Evolutionary conservation across 2,888 invertebrate species (phyloP).

Genomic region (Pandemis corylana): DNA sequence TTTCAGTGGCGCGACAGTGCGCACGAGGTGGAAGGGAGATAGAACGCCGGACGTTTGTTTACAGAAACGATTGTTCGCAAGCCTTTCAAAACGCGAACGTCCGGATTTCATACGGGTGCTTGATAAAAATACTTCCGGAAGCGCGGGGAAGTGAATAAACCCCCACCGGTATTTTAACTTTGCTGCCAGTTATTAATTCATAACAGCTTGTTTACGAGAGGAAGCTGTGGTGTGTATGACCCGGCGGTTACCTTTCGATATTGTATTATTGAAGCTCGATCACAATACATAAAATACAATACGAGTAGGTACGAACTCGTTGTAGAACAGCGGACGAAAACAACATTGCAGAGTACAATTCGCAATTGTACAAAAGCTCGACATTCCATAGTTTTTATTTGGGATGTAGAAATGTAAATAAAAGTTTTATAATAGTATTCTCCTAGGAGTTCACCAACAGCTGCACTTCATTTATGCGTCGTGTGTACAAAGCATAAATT

Average conservation of each 20-base stretch:
- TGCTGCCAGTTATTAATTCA: conserved; percentile 36
- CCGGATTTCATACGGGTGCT: conserved; percentile 64
- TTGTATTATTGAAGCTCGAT: background rate
- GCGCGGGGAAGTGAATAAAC: conserved; percentile 39
- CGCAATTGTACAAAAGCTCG: background rate
- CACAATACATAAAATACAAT: background rate
- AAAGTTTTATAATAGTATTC: background rate
- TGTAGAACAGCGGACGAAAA: background rate
- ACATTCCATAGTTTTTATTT: background rate
- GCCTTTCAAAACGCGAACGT: conserved; percentile 59
- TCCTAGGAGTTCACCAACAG: no score
- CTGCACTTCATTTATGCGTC: no score
- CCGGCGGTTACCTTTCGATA: background rate
- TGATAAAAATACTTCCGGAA: conserved; percentile 63
- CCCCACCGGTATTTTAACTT: conserved; percentile 36
- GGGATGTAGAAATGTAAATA: background rate
- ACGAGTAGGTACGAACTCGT: background rate
- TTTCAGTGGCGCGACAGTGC: conserved; percentile 50
- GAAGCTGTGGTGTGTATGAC: conserved; percentile 22
- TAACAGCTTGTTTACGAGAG: conserved; percentile 33
- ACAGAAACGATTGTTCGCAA: conserved; percentile 64
- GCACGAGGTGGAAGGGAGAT: conserved; percentile 63
- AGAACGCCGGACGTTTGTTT: conserved; percentile 62
- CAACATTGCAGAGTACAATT: background rate
- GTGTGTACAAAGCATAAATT: no score